phyloP scores from a whole-genome alignment of 2,113 vertebrate genomes.

The Oreochromis spilurus region DNA sequence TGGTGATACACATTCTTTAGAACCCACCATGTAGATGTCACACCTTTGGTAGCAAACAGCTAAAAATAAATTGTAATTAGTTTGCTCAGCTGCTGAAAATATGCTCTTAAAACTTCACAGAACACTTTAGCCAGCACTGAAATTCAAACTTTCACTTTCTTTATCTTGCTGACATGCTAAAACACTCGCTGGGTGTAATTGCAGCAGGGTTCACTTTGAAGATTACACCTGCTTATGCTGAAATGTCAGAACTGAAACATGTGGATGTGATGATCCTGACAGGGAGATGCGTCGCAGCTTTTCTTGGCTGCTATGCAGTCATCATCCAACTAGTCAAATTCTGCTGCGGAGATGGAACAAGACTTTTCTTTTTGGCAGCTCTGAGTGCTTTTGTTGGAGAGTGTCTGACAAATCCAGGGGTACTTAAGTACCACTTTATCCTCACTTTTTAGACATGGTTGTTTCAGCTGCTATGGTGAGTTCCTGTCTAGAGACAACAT shows the following conservation, averaged over 20 bases:
- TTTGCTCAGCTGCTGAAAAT: not conserved
- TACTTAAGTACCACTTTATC: constrained; percentile 31
- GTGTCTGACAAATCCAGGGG: constrained; percentile 33
- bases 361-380: constrained; percentile 26
- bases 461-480: constrained; percentile 5
- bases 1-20: not conserved
- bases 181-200: constrained; percentile 21
- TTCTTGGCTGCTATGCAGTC: not conserved
- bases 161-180: not conserved
- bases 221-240: constrained; percentile 39
- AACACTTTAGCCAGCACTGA: not conserved
- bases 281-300: not conserved
- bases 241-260: constrained; percentile 14
- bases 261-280: constrained; percentile 23
- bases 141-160: not conserved
- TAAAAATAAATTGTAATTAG: not conserved
- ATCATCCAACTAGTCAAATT: constrained; percentile 6
- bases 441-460: constrained; percentile 20
- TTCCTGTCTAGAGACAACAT: constrained; percentile 9
- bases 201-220: constrained; percentile 42
- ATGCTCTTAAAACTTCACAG: not conserved
- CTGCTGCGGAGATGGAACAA: not conserved
- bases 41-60: not conserved
- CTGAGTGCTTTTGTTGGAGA: constrained; percentile 33
- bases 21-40: not conserved